Percentiles rank a stretch among this genome's conserved stretches.
These are phyloP conservation scores for Drosophila maculinotata DNA, from an alignment of 2,888 invertebrate genomes.

Conservation along the genomic window DNA sequence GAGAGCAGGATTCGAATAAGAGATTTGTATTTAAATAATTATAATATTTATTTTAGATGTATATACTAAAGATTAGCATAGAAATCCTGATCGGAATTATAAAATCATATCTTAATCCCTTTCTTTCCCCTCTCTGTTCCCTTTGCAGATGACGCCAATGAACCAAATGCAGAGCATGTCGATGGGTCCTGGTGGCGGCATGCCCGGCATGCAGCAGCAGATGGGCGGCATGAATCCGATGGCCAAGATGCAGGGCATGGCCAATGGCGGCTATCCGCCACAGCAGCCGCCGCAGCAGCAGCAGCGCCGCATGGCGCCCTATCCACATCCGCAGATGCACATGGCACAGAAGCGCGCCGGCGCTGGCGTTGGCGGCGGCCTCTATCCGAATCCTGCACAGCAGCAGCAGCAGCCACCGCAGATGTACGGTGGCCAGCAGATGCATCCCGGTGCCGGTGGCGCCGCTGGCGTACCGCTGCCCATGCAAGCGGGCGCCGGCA, in stretches of 20 bases:
- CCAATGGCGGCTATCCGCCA: slow-evolving; percentile 88
- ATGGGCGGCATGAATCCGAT: slow-evolving; percentile 89
- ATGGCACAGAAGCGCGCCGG: slow-evolving; percentile 90
- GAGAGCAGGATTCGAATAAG: neutral
- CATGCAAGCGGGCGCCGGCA: slow-evolving; percentile 84
- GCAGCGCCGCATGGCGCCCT: slow-evolving; percentile 91
- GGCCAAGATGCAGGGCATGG: slow-evolving; percentile 87
- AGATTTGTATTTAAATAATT: neutral
- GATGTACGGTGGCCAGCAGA: slow-evolving; percentile 82
- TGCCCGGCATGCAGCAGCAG: slow-evolving; percentile 85
- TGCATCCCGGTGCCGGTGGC: slow-evolving; percentile 81
- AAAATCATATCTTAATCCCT: too few relatives aligned
- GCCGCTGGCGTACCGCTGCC: slow-evolving; percentile 84
- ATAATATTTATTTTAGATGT: too few relatives aligned
- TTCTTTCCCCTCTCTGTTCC: slow-evolving; percentile 34
- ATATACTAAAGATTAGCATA: too few relatives aligned
- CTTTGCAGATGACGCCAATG: slow-evolving; percentile 89
- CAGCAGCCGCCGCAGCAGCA: slow-evolving; percentile 77
- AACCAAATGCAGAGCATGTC: slow-evolving; percentile 91
- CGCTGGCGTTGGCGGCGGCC: slow-evolving; percentile 66
- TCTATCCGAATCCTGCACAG: slow-evolving; percentile 87
- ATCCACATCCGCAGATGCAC: slow-evolving; percentile 94
- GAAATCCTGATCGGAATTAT: neutral
- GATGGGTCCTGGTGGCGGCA: slow-evolving; percentile 86
- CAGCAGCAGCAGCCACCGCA: slow-evolving; percentile 81